Percentiles rank a stretch among this genome's conserved stretches.
Evolutionary conservation across 2,113 vertebrate species (phyloP).

Genomic region (Paratilapia polleni): DNA sequence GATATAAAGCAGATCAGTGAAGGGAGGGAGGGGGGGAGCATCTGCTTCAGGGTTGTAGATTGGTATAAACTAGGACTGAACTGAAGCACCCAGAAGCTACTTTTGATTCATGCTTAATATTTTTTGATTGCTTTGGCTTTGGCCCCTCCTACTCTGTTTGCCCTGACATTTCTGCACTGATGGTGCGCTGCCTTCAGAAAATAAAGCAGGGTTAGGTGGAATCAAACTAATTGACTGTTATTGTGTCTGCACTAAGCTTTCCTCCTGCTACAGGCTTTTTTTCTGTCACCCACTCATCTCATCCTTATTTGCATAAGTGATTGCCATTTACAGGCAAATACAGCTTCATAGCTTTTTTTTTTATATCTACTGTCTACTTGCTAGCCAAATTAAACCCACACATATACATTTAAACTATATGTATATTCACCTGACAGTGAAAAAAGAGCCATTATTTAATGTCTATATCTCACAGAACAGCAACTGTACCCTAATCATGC

Average conservation of each 20-base stretch:
- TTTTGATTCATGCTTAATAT: conserved; percentile 41
- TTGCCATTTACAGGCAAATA: conserved; percentile 26
- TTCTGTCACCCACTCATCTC: conserved; percentile 16
- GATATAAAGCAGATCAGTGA: conserved; percentile 30
- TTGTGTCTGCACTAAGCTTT: not conserved
- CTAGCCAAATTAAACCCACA: conserved; percentile 13
- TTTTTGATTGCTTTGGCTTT: conserved; percentile 45
- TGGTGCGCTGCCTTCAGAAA: conserved; percentile 5
- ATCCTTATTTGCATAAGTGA: not conserved
- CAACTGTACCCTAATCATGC: not conserved
- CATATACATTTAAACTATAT: not conserved
- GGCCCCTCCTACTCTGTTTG: conserved; percentile 19
- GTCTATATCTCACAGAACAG: not conserved
- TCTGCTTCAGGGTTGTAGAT: conserved; percentile 21
- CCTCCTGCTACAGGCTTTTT: conserved; percentile 5
- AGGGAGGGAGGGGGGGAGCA: conserved; percentile 15
- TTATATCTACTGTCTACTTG: not conserved
- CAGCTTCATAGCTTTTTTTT: not conserved
- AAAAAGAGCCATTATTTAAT: not conserved
- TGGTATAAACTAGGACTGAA: conserved; percentile 4
- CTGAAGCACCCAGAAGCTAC: conserved; percentile 15
- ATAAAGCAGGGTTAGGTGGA: not conserved
- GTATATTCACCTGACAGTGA: no score
- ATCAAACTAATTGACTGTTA: conserved; percentile 13
- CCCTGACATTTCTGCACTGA: not conserved